Base-by-base conservation (phyloP, 1,140 invertebrate species). In the Saccostrea echinata region DNA sequence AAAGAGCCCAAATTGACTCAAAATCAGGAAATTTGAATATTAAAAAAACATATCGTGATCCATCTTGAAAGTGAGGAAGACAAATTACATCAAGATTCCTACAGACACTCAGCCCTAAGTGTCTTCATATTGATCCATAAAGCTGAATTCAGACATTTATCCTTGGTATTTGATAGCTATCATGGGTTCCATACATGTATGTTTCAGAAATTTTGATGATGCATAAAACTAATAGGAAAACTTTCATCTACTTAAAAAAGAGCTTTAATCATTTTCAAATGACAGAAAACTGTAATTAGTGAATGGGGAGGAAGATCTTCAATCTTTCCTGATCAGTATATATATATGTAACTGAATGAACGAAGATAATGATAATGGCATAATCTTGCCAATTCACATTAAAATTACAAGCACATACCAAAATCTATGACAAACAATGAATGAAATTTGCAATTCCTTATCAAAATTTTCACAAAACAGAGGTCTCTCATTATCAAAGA, bases 71-170 rank as follows among this genome's bases (percentile, higher is more conserved):
- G 16, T 57, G 55, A 18, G 55, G 55, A 57, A 57, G 55, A 71
- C 9, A 71, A 24, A 71, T 30, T 71, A 33, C 13, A 24, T 71
- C 68, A 71, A 71, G 68, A 71, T 71, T 71, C 68, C 68, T 27
- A 30, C 27, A 71, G 24, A 71, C 68, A 16, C 68, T 33, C 68
- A 30, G 21, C 35, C n/a, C 68, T 71, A 33, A 30, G 68, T 71
- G 68, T 71, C 24, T 33, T 71, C 68, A 30, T 71, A 71, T 71
- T 71, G 68, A 71, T 71, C 68, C 24, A 71, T 27, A 71, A 71
- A 71, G 68, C 68, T 71, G 68, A 71, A 71, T 71, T 33, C 68
- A 71, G 68, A 71, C 68, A 71, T 71, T 71, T 33, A 13, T 33
- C 68, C 27, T 33, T 6, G 12, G 64, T 30, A 71, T 71, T 71